phyloP scores from a whole-genome alignment of 1,140 invertebrate species.

The Lepidostoma basale region DNA sequence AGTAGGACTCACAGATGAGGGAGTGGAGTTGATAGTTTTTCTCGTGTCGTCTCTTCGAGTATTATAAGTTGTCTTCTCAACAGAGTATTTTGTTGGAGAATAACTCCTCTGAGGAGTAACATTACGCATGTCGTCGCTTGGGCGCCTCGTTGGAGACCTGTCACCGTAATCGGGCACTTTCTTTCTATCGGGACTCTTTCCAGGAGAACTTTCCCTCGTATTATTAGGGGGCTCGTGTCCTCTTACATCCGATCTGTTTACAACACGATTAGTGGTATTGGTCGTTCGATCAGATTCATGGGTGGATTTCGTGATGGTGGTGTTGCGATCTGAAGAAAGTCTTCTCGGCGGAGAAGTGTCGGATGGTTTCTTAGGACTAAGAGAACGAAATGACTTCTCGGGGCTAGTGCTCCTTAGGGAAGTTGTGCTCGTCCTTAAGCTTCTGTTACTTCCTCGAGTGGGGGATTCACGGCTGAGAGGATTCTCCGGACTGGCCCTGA shows the following conservation, averaged over 20 bases:
- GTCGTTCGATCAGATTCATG: not conserved
- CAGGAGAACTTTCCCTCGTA: conserved; percentile 27
- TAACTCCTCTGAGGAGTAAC: not conserved
- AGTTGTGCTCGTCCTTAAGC: conserved; percentile 53
- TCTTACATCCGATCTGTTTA: not conserved
- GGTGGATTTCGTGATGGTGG: not conserved
- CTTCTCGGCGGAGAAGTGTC: conserved; percentile 34
- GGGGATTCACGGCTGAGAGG: conserved; percentile 59
- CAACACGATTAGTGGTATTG: not conserved
- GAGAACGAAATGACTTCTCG: conserved; percentile 53
- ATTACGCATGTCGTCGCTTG: not conserved
- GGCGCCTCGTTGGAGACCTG: not conserved
- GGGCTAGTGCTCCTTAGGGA: conserved; percentile 63
- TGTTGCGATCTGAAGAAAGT: conserved; percentile 34
- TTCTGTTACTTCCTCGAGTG: conserved; percentile 54
- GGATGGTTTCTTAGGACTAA: conserved; percentile 41
- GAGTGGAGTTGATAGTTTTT: not conserved
- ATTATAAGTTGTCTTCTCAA: not conserved
- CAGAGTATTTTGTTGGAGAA: conserved; percentile 21
- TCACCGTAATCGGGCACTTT: not conserved
- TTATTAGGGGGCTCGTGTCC: conserved; percentile 4
- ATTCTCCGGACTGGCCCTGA: conserved; percentile 67
- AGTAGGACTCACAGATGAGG: not conserved
- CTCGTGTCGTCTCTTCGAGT: not conserved
- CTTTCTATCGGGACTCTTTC: conserved; percentile 26